phyloP scores from a whole-genome alignment of 2,797 vertebrate species.

The Scolopax bukidnonensis region DNA sequence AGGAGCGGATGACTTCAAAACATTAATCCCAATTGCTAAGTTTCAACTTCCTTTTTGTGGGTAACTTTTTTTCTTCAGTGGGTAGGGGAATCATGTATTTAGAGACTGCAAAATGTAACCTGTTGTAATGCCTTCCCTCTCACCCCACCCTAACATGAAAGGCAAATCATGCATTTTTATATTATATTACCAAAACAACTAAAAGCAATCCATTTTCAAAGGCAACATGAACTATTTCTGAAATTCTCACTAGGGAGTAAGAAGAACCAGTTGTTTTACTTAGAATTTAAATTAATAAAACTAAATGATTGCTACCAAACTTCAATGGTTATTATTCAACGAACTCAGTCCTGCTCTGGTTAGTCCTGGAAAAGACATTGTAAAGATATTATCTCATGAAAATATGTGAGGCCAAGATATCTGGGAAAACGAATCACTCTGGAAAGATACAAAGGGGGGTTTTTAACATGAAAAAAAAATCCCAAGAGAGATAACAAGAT shows the following conservation, averaged over 20 bases:
- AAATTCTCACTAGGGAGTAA: neutral
- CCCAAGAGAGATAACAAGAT: neutral
- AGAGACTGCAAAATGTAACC: neutral
- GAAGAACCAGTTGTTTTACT: neutral
- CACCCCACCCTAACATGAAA: neutral
- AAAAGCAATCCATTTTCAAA: neutral
- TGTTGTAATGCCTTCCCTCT: neutral
- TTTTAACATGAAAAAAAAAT: neutral
- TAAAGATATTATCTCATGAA: conserved; percentile 10
- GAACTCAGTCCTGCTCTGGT: neutral
- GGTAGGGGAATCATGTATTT: neutral
- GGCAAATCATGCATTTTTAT: neutral
- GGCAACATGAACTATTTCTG: neutral
- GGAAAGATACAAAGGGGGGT: neutral
- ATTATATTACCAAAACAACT: neutral
- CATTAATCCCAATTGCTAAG: neutral
- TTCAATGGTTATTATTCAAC: neutral
- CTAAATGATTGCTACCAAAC: neutral
- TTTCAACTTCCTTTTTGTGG: neutral
- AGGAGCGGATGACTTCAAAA: neutral
- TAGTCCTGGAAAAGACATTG: conserved; percentile 27
- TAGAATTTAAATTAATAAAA: neutral
- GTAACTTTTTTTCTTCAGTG: neutral
- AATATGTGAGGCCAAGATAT: neutral
- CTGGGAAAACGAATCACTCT: conserved; percentile 29